Percentiles rank a stretch among this genome's conserved stretches.
phyloP scores from a whole-genome alignment of 2,797 vertebrate genomes.

The Micromesistius poutassou region DNA sequence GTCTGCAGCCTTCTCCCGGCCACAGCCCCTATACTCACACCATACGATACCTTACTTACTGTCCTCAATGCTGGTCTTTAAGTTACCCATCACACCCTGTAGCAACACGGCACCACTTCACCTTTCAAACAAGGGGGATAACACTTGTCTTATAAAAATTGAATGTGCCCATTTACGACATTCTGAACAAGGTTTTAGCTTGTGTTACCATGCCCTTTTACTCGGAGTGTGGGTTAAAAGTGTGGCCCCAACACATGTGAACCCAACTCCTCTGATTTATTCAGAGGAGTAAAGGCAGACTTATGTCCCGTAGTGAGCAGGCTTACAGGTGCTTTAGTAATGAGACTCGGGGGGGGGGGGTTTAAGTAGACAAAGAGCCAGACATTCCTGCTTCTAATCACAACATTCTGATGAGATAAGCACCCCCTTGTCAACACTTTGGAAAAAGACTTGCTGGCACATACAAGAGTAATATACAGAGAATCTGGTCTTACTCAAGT shows the following conservation, averaged over 20 bases:
- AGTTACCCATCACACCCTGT: neutral
- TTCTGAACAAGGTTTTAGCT: neutral
- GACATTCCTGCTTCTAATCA: neutral
- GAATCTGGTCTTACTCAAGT: neutral
- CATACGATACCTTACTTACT: conserved; percentile 1
- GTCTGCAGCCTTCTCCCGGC: neutral
- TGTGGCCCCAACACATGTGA: neutral
- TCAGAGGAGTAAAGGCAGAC: neutral
- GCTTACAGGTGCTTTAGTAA: neutral
- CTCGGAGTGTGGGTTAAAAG: neutral
- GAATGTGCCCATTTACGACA: neutral
- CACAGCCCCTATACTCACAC: neutral
- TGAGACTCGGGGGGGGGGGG: neutral
- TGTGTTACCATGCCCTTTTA: neutral
- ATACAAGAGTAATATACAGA: neutral
- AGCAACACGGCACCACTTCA: neutral
- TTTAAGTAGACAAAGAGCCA: neutral
- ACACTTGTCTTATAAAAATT: neutral
- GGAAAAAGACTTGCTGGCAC: neutral
- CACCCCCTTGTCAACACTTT: neutral
- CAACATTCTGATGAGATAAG: conserved; percentile 1
- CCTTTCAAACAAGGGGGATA: neutral
- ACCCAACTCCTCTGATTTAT: neutral
- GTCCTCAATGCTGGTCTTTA: neutral
- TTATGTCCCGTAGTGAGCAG: neutral